Percentiles rank a stretch among this genome's conserved stretches.
Evolutionary conservation across 1,140 invertebrate genomes (phyloP).

Genomic region (Cyclina sinensis): DNA sequence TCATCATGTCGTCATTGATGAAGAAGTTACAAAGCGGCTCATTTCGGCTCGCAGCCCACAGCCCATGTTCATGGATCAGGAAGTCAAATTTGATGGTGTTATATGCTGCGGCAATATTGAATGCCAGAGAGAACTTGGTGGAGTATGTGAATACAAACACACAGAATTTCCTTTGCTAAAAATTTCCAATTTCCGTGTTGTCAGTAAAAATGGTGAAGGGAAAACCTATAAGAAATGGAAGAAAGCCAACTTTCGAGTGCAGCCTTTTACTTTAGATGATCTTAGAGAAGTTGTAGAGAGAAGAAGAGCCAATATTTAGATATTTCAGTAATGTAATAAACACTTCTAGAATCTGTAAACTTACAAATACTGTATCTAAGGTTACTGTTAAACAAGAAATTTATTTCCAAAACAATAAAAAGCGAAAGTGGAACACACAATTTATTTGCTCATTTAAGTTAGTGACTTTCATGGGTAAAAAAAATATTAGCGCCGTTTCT

Average conservation of each 20-base stretch:
- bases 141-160: conserved; percentile 64
- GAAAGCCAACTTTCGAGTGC: conserved; percentile 59
- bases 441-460: neutral
- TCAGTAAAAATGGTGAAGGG: conserved; percentile 58
- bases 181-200: conserved; percentile 71
- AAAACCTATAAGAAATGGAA: conserved; percentile 71
- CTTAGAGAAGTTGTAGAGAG: conserved; percentile 27
- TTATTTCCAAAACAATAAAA: neutral
- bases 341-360: neutral
- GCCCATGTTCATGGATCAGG: conserved; percentile 14
- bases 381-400: neutral
- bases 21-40: conserved; percentile 59
- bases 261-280: conserved; percentile 61
- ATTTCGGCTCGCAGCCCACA: conserved; percentile 23
- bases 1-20: conserved; percentile 72
- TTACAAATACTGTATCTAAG: neutral
- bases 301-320: neutral
- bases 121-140: conserved; percentile 76
- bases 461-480: no score
- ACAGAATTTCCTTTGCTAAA: conserved; percentile 73
- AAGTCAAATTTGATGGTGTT: conserved; percentile 68
- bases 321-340: neutral
- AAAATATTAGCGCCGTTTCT: no score
- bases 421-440: neutral
- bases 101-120: conserved; percentile 46